Percentiles rank a stretch among this genome's conserved stretches.
These are phyloP conservation scores for Micromesistius poutassou DNA, from an alignment of 2,797 vertebrate genomes.

Conservation along the genomic window DNA sequence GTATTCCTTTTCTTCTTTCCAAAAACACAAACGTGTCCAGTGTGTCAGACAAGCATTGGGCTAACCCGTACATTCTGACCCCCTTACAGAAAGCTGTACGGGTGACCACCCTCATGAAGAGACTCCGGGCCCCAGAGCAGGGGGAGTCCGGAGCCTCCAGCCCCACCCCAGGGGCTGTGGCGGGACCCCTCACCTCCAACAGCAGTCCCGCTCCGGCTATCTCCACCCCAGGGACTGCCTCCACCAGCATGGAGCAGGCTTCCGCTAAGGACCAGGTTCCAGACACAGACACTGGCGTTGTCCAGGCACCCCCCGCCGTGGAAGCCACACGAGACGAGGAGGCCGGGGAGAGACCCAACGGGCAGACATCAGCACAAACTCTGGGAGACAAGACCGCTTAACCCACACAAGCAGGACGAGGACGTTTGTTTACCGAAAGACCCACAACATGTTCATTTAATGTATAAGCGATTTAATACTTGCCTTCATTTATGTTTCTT, in stretches of 20 bases:
- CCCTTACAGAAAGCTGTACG: slow-evolving; percentile 88
- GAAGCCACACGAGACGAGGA: slow-evolving; percentile 57
- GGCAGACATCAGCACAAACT: slow-evolving; percentile 69
- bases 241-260: slow-evolving; percentile 58
- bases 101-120: slow-evolving; percentile 97
- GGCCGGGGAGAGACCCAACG: slow-evolving; percentile 74
- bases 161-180: slow-evolving; percentile 52
- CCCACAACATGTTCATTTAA: slow-evolving; percentile 52
- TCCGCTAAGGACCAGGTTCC: slow-evolving; percentile 60
- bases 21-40: slow-evolving; percentile 1
- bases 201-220: slow-evolving; percentile 59
- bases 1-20: slow-evolving; percentile 57
- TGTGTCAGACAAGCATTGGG: neutral
- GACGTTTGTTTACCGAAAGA: slow-evolving; percentile 44
- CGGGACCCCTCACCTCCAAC: slow-evolving; percentile 52
- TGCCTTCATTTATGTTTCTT: slow-evolving; percentile 17
- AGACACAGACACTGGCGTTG: slow-evolving; percentile 58
- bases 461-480: slow-evolving; percentile 51
- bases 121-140: slow-evolving; percentile 88
- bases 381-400: slow-evolving; percentile 70
- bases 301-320: slow-evolving; percentile 44
- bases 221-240: slow-evolving; percentile 54
- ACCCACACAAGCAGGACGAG: slow-evolving; percentile 30
- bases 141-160: slow-evolving; percentile 73
- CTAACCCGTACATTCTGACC: neutral